A percentile compares a stretch with the other conserved stretches of the same genome.
These are phyloP conservation scores for Daphoenositta chrysoptera DNA, from an alignment of 2,113 vertebrate genomes.

Conservation along the genomic window DNA sequence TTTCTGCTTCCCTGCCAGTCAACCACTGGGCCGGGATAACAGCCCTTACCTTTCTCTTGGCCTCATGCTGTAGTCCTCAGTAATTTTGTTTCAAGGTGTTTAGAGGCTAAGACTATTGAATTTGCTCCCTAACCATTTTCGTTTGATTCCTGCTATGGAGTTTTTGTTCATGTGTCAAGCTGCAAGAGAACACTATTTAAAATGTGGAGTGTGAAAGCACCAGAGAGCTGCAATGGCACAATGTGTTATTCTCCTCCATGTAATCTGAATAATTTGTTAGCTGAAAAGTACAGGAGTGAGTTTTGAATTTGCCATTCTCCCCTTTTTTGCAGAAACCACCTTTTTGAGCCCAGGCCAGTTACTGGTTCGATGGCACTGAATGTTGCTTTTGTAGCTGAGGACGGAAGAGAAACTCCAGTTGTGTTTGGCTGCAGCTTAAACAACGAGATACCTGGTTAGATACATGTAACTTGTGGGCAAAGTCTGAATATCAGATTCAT, in stretches of 20 bases:
- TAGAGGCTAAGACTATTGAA: neutral
- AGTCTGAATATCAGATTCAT: neutral
- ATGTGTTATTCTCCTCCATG: neutral
- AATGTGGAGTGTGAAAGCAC: neutral
- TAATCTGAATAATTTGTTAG: neutral
- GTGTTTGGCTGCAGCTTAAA: neutral
- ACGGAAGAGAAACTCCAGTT: neutral
- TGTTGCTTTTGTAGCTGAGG: neutral
- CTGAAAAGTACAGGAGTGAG: neutral
- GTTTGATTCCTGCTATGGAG: neutral
- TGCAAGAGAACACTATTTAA: neutral
- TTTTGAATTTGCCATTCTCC: neutral
- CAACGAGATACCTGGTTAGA: rapidly evolving
- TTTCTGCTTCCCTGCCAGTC: neutral
- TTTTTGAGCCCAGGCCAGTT: neutral
- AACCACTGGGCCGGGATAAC: neutral
- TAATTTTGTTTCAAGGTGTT: neutral
- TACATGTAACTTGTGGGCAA: neutral
- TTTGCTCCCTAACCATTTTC: neutral
- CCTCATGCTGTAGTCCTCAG: neutral
- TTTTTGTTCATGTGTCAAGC: neutral
- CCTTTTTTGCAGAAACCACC: neutral
- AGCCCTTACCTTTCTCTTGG: neutral
- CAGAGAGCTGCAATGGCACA: neutral
- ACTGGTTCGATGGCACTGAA: rapidly evolving